phyloP scores from a whole-genome alignment of 2,797 vertebrate genomes.

The Parotocinclus haroldoi region DNA sequence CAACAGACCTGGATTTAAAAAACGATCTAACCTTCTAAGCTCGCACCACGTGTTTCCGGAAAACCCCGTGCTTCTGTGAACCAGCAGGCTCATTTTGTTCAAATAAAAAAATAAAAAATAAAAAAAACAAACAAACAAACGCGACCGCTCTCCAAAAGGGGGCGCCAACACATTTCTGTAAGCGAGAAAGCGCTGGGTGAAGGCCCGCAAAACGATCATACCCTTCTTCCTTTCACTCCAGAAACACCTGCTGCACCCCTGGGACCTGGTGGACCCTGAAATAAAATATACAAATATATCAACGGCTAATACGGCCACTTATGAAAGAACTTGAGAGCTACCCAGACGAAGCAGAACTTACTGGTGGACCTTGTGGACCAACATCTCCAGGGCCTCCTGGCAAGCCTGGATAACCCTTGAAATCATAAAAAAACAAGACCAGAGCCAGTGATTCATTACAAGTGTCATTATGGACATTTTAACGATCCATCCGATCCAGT shows the following conservation, averaged over 20 bases:
- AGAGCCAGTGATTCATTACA: no score
- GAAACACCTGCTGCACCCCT: conserved; percentile 78
- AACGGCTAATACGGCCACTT: no score
- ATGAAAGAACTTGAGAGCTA: background rate
- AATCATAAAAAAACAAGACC: conserved; percentile 27
- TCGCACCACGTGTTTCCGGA: no score
- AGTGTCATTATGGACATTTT: no score
- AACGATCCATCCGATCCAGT: no score
- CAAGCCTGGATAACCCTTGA: conserved; percentile 87
- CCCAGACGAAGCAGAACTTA: conserved; percentile 67
- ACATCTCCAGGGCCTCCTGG: conserved; percentile 81
- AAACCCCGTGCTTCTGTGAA: background rate
- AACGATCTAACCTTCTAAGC: no score
- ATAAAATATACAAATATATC: background rate
- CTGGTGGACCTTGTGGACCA: conserved; percentile 81
- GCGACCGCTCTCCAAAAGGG: background rate
- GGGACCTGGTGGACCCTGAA: conserved; percentile 81
- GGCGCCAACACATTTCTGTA: no score
- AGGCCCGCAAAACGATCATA: conserved; percentile 50
- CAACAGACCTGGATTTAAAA: no score
- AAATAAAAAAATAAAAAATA: no score
- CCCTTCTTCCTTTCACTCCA: conserved; percentile 85
- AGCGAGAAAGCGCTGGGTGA: background rate
- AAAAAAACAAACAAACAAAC: no score
- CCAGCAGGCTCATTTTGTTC: no score